Evolutionary conservation across 2,113 vertebrate genomes (phyloP).

Genomic region (Lasiurus borealis): DNA sequence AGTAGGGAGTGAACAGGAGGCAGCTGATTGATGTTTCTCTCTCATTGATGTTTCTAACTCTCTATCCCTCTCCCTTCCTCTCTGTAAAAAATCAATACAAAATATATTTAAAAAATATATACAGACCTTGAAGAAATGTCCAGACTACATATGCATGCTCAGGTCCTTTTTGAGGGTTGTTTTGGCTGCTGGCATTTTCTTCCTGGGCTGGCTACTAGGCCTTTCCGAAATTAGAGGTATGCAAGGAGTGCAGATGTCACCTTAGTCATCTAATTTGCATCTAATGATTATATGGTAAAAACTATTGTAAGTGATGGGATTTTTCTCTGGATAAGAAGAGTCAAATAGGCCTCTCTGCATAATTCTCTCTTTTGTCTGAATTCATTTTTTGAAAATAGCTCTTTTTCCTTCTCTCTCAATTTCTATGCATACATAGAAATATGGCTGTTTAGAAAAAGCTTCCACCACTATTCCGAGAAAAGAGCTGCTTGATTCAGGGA

Average conservation of each 20-base stretch:
- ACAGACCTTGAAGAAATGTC: neutral
- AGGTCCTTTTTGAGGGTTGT: neutral
- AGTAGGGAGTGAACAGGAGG: too few species aligned
- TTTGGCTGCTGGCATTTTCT: neutral
- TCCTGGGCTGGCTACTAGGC: neutral
- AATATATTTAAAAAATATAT: too few species aligned
- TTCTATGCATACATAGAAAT: neutral
- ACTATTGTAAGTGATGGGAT: slow-evolving; percentile 50
- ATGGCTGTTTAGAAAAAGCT: neutral
- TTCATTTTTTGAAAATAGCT: neutral
- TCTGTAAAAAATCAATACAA: too few species aligned
- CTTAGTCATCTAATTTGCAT: slow-evolving; percentile 55
- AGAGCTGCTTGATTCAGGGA: slow-evolving; percentile 12
- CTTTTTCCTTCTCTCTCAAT: neutral
- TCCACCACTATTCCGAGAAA: neutral
- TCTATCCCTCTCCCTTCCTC: too few species aligned
- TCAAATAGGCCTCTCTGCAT: neutral
- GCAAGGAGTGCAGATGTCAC: neutral
- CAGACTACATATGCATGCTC: neutral
- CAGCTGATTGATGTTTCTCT: too few species aligned
- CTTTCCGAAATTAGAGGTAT: slow-evolving; percentile 52
- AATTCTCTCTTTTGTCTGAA: neutral
- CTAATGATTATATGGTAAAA: slow-evolving; percentile 60
- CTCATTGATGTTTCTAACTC: too few species aligned
- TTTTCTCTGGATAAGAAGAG: slow-evolving; percentile 41